These are phyloP conservation scores for Agrypnia vestita DNA, from an alignment of 1,140 invertebrate genomes.

Conservation along the genomic window DNA sequence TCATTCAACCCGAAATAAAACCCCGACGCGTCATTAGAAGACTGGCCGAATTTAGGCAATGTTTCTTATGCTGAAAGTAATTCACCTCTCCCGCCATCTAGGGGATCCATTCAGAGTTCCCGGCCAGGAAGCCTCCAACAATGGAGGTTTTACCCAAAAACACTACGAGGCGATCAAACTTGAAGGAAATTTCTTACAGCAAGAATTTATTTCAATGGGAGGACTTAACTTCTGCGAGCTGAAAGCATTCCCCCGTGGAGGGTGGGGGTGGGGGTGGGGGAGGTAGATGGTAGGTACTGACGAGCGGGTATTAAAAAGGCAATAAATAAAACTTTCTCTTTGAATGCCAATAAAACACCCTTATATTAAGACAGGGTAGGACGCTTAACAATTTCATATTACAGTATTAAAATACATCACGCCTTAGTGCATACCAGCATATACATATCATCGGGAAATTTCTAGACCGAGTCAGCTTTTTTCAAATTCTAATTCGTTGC, in stretches of 20 bases:
- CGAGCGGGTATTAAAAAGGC: not conserved
- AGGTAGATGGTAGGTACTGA: not conserved
- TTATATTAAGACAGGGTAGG: not conserved
- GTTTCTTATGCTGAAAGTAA: constrained; percentile 15
- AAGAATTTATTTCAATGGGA: constrained; percentile 37
- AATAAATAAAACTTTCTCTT: constrained; percentile 32
- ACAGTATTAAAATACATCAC: no score
- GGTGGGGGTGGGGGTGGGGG: not conserved
- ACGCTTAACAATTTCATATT: not conserved
- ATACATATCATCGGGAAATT: no score
- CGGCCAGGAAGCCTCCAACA: constrained; percentile 11
- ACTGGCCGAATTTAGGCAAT: not conserved
- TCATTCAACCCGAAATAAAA: constrained; percentile 1
- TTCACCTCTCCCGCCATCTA: not conserved
- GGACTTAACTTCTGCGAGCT: constrained; percentile 33
- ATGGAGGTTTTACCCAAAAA: constrained; percentile 26
- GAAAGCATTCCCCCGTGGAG: constrained; percentile 30
- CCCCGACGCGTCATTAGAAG: not conserved
- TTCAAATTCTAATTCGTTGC: no score
- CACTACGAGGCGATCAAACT: constrained; percentile 11
- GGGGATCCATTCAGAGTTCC: not conserved
- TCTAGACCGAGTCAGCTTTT: no score
- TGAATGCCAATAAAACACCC: constrained; percentile 1
- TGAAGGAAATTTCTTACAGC: constrained; percentile 17
- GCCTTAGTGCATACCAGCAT: no score